These are phyloP conservation scores for Leistus spinibarbis DNA, from an alignment of 2,888 invertebrate species.

Conservation along the genomic window DNA sequence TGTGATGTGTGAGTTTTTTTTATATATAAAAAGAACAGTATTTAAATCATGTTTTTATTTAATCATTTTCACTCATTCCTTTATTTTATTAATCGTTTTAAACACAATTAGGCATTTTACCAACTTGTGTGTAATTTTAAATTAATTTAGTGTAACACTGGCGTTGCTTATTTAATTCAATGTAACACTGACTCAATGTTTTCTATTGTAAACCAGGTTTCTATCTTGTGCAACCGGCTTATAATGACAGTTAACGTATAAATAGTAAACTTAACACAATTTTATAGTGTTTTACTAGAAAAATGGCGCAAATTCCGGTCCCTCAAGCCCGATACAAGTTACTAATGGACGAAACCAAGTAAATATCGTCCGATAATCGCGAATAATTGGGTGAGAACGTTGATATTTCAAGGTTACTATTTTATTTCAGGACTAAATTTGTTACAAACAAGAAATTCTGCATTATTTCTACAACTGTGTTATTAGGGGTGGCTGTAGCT, in stretches of 20 bases:
- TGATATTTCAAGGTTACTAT: constrained; percentile 22
- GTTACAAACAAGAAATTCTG: constrained; percentile 32
- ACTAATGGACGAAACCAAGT: constrained; percentile 43
- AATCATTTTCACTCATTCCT: too few species aligned
- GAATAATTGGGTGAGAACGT: not conserved
- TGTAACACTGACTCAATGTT: not conserved
- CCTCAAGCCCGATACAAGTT: constrained; percentile 44
- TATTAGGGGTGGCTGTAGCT: constrained; percentile 23
- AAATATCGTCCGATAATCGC: constrained; percentile 5
- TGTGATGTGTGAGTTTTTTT: constrained; percentile 49
- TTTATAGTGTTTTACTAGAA: not conserved
- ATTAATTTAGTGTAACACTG: not conserved
- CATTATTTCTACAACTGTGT: constrained; percentile 22
- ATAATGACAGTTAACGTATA: not conserved
- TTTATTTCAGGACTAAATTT: constrained; percentile 28
- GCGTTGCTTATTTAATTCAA: not conserved
- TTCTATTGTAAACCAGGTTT: not conserved
- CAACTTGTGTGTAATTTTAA: too few species aligned
- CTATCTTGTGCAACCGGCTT: not conserved
- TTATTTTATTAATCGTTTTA: not conserved
- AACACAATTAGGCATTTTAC: too few species aligned
- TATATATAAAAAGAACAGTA: constrained; percentile 48
- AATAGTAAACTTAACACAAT: not conserved
- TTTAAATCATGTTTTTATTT: constrained; percentile 45
- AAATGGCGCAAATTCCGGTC: constrained; percentile 41